Evolutionary conservation across 2,888 invertebrate genomes (phyloP).

Genomic region (Diaphora mendica): DNA sequence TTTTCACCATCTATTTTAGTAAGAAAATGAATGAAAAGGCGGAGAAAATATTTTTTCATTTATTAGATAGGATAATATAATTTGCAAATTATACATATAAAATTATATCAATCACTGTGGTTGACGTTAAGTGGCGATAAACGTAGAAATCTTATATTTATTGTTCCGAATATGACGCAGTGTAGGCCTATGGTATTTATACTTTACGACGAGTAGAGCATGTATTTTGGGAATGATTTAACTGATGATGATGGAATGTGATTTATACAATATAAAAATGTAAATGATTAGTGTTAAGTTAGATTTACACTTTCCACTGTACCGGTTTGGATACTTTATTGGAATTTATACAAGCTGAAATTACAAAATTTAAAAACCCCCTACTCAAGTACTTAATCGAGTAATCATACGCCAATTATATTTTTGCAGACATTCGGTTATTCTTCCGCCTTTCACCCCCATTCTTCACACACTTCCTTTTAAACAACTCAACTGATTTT

Average conservation of each 20-base stretch:
- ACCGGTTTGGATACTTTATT: neutral
- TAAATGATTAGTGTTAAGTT: neutral
- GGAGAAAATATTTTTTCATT: neutral
- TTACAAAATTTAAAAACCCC: too few relatives aligned
- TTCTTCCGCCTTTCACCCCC: too few relatives aligned
- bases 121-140: neutral
- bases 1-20: neutral
- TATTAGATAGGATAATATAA: neutral
- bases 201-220: neutral
- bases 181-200: neutral
- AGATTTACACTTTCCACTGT: neutral
- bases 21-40: neutral
- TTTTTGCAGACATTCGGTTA: too few relatives aligned
- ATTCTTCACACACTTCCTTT: too few relatives aligned
- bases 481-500: too few relatives aligned
- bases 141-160: neutral
- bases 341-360: neutral
- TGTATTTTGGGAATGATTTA: neutral
- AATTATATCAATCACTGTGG: conserved; percentile 1
- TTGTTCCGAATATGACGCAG: neutral
- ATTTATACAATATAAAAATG: neutral
- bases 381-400: too few relatives aligned
- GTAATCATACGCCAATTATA: too few relatives aligned
- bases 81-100: neutral
- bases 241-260: neutral